Evolutionary conservation across 2,888 invertebrate species (phyloP).

Genomic region (Caradrina kadenii): DNA sequence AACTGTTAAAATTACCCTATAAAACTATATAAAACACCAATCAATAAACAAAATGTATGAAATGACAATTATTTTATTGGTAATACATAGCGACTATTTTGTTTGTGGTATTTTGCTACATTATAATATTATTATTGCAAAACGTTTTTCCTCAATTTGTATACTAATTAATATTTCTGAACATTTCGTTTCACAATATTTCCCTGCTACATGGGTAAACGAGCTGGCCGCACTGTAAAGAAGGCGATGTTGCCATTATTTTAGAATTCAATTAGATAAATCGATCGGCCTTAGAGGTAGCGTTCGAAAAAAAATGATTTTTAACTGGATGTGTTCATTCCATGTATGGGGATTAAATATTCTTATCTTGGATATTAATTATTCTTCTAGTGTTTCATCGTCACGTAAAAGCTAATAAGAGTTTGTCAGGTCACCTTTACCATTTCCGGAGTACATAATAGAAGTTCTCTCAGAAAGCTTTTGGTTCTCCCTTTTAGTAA

Average conservation of each 20-base stretch:
- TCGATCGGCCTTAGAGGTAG: conserved; percentile 21
- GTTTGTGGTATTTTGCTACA: not conserved
- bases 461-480: too few species aligned
- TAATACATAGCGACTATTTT: not conserved
- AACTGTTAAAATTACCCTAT: conserved; percentile 52
- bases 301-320: conserved; percentile 15
- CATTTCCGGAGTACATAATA: too few species aligned
- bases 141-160: not conserved
- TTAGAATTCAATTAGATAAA: not conserved
- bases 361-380: too few species aligned
- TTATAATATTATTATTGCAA: not conserved
- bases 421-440: not conserved
- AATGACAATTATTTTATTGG: not conserved
- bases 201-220: conserved; percentile 47
- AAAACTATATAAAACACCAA: conserved; percentile 17
- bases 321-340: not conserved
- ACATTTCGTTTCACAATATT: conserved; percentile 8
- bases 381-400: not conserved
- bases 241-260: conserved; percentile 36
- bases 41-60: conserved; percentile 16
- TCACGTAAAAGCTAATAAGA: not conserved
- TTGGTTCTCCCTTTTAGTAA: too few species aligned
- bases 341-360: not conserved
- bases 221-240: conserved; percentile 23
- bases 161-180: not conserved